These are phyloP conservation scores for Boulengeromyrus knoepffleri DNA, from an alignment of 2,113 vertebrate genomes.

Conservation along the genomic window DNA sequence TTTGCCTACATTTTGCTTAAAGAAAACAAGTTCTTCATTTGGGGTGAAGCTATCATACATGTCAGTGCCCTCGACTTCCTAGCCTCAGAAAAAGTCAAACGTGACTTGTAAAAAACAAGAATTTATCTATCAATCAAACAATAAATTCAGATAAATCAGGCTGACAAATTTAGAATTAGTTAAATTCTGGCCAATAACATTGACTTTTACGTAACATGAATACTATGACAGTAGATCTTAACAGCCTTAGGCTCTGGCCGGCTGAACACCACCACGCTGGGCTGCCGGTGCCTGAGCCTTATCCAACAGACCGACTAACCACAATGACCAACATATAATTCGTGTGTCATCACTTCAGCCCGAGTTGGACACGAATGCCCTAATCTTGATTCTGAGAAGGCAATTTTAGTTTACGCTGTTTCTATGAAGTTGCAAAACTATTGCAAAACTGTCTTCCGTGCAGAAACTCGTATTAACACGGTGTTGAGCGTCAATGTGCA, in stretches of 20 bases:
- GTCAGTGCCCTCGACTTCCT: background rate
- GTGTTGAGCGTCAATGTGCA: background rate
- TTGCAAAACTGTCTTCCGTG: background rate
- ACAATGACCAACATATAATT: background rate
- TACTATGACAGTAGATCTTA: background rate
- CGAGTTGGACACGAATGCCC: background rate
- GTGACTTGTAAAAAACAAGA: background rate
- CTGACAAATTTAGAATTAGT: background rate
- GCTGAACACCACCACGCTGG: background rate
- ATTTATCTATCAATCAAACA: background rate
- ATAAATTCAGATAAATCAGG: background rate
- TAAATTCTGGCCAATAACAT: background rate
- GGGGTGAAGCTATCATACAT: background rate
- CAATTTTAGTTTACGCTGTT: background rate
- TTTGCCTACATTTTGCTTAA: slow-evolving; percentile 22
- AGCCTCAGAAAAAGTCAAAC: background rate
- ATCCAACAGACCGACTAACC: background rate
- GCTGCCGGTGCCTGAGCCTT: background rate
- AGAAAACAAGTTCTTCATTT: slow-evolving; percentile 24
- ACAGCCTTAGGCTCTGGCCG: background rate
- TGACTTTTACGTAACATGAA: background rate
- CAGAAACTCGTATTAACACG: background rate
- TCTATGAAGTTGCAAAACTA: background rate
- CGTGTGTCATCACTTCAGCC: background rate
- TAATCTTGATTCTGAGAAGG: background rate